Base-by-base conservation (phyloP, 2,113 vertebrate genomes). In the Cisticola juncidis region DNA sequence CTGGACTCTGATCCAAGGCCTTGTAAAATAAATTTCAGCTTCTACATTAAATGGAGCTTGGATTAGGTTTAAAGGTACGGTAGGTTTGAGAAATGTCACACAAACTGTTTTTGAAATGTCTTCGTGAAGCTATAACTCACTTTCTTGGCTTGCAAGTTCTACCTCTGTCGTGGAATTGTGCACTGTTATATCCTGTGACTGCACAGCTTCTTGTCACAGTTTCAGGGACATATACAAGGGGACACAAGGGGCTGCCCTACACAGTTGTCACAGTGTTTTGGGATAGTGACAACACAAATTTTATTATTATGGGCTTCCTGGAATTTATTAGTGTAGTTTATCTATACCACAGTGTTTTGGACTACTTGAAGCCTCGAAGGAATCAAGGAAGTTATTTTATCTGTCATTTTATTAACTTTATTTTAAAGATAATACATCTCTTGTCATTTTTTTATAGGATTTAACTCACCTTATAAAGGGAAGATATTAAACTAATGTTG, bases 251-350 rank as follows among this genome's bases (percentile, higher is more conserved):
- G 5, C 35, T 81, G 10, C 14, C 21, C 20, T 56, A 40, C 2
- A 2, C 0, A 19, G 5, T 18, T 0, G 0, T 69, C 31, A n/a
- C 17, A 36, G 29, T 69, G n/a, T 45, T 81, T 73, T 70, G 42
- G 25, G 12, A n/a, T 42, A 70, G 8, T 33, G 28, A 81, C 23
- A 81, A 22, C 12, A 78, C 12, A 74, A 28, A 68, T 54, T 61
- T 89, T 84, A 38, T 72, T 79, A 24, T 51, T 61, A 42, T 10
- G 6, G 21, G 29, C 24, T 66, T 77, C 16, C 13, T 77, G 31
- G 13, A 53, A 57, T 60, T 83, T 69, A 19, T 64, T 54, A 19
- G 9, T 23, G 25, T 56, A 19, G 19, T 17, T 35, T 68, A 20
- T 24, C 33, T 24, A n/a, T 66, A n/a, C 18, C 6, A 45, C 23